These are phyloP conservation scores for Pardalotus punctatus DNA, from an alignment of 2,113 vertebrate species.

Conservation along the genomic window DNA sequence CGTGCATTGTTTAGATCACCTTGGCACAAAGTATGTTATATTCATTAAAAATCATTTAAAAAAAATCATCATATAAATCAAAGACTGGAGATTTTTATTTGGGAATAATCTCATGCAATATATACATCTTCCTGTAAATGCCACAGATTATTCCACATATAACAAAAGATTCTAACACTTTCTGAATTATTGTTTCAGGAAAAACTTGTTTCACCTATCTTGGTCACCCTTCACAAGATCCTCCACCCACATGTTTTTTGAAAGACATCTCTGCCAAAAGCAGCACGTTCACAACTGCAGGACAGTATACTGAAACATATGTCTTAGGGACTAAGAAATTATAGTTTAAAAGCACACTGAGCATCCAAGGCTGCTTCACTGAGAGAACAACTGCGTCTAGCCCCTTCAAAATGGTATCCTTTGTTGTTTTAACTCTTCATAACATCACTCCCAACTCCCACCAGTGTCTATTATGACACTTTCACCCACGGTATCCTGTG, in stretches of 20 bases:
- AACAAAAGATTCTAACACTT: neutral
- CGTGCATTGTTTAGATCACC: neutral
- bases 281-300: neutral
- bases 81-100: constrained; percentile 21
- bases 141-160: neutral
- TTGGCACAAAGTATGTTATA: neutral
- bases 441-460: neutral
- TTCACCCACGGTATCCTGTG: neutral
- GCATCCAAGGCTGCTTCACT: neutral
- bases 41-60: neutral
- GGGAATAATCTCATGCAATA: neutral
- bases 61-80: neutral
- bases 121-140: neutral
- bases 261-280: neutral
- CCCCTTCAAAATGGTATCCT: neutral
- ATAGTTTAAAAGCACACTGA: neutral
- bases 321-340: neutral
- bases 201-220: neutral
- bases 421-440: neutral
- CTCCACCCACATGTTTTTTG: neutral
- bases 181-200: neutral
- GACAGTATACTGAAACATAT: neutral
- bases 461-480: neutral
- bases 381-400: neutral
- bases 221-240: neutral